Percentiles rank a stretch among this genome's conserved stretches.
These are phyloP conservation scores for Belgica antarctica DNA, from an alignment of 2,888 invertebrate genomes.

Conservation along the genomic window DNA sequence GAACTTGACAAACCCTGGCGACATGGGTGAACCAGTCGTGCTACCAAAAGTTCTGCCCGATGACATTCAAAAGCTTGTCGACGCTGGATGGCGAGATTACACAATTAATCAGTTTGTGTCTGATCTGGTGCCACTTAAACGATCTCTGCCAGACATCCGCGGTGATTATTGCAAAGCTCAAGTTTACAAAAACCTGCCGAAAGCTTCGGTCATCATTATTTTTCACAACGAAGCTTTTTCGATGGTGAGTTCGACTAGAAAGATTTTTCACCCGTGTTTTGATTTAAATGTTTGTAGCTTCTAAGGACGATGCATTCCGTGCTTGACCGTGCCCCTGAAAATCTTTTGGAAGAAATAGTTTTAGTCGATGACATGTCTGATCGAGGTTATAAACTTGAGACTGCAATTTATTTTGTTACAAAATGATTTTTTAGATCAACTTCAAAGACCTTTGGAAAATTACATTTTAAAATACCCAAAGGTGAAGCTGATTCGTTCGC, in stretches of 20 bases:
- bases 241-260: no score
- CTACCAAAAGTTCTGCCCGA: not conserved
- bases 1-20: conserved; percentile 30
- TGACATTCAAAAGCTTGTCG: not conserved
- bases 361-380: conserved; percentile 27
- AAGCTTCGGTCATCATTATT: conserved; percentile 33
- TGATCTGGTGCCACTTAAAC: conserved; percentile 22
- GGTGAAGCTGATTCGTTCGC: conserved; percentile 17
- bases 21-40: conserved; percentile 18
- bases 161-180: not conserved
- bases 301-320: conserved; percentile 34
- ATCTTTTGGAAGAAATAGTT: conserved; percentile 35
- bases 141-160: conserved; percentile 32
- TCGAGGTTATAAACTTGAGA: not conserved
- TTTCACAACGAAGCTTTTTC: conserved; percentile 42
- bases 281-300: not conserved
- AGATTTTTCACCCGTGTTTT: no score
- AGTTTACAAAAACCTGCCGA: conserved; percentile 15
- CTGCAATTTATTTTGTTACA: no score
- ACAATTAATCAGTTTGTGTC: conserved; percentile 36
- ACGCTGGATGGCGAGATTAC: conserved; percentile 17
- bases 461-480: not conserved
- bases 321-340: conserved; percentile 18
- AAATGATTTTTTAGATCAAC: not conserved
- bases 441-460: conserved; percentile 10